Evolutionary conservation across 2,113 vertebrate species (phyloP).

Genomic region (Apteryx mantelli): DNA sequence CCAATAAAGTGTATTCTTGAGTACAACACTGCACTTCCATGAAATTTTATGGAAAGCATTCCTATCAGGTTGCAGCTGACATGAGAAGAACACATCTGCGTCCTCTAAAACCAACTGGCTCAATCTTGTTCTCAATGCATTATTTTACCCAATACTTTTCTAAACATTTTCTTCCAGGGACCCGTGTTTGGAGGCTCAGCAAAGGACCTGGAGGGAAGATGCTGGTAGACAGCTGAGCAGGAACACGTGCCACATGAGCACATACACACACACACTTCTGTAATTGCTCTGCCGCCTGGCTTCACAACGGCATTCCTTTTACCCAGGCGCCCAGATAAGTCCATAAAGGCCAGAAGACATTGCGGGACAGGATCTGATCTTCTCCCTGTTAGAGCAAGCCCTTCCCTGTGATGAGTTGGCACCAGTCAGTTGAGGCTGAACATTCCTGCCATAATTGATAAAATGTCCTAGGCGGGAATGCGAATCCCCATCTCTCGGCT

Average conservation of each 20-base stretch:
- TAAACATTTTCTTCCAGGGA: neutral
- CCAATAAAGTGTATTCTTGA: neutral
- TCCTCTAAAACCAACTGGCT: neutral
- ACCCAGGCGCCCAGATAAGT: neutral
- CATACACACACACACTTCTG: neutral
- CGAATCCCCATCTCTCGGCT: neutral
- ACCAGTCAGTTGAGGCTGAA: neutral
- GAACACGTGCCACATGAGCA: neutral
- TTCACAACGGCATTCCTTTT: neutral
- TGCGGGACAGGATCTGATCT: conserved; percentile 1
- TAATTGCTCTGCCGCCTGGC: neutral
- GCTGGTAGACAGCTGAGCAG: neutral
- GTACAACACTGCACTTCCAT: neutral
- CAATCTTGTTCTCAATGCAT: neutral
- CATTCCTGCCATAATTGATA: neutral
- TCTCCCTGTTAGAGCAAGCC: neutral
- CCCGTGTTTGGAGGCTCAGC: neutral
- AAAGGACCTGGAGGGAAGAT: neutral
- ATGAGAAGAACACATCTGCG: neutral
- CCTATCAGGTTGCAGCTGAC: neutral
- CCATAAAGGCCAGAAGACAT: conserved; percentile 10
- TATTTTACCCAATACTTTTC: neutral
- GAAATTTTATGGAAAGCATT: neutral
- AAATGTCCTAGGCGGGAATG: neutral
- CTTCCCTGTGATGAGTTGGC: neutral